phyloP scores from a whole-genome alignment of 2,888 invertebrate species.

The Odontothrips loti region DNA sequence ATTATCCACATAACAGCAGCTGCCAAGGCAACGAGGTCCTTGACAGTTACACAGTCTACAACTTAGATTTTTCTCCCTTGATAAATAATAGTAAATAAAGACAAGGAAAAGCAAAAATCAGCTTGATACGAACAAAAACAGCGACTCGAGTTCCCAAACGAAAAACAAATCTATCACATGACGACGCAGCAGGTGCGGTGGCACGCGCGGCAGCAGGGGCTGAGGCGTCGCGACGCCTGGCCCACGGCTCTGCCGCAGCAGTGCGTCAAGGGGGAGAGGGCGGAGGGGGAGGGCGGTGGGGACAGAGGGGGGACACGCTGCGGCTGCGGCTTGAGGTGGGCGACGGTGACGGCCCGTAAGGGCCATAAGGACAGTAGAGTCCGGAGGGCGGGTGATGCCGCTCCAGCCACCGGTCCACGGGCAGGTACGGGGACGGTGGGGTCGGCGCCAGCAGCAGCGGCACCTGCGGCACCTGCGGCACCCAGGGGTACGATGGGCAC shows the following conservation, averaged over 20 bases:
- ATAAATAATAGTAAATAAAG: too few species aligned
- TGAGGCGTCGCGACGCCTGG: background rate
- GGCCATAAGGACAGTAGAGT: too few species aligned
- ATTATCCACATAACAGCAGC: background rate
- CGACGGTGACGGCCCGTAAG: background rate
- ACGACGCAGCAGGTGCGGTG: conserved; percentile 12
- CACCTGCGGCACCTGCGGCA: background rate
- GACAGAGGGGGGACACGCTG: background rate
- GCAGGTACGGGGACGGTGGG: too few species aligned
- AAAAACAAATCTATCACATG: background rate
- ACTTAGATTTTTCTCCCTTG: too few species aligned
- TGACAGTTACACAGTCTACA: too few species aligned
- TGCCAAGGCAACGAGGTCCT: background rate
- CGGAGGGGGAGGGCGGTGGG: background rate
- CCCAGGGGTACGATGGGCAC: conserved; percentile 10
- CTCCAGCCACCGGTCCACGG: too few species aligned
- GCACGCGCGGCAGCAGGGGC: conserved; percentile 10
- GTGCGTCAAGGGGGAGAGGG: background rate
- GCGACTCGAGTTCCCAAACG: too few species aligned
- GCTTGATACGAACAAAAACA: too few species aligned
- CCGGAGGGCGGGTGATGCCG: too few species aligned
- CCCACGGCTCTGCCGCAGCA: background rate
- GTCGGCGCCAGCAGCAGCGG: too few species aligned
- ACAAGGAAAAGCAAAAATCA: too few species aligned
- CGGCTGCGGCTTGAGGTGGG: background rate